Conservation (phyloP, 2,113 vertebrate genomes). For the Ictalurus punctatus region DNA sequence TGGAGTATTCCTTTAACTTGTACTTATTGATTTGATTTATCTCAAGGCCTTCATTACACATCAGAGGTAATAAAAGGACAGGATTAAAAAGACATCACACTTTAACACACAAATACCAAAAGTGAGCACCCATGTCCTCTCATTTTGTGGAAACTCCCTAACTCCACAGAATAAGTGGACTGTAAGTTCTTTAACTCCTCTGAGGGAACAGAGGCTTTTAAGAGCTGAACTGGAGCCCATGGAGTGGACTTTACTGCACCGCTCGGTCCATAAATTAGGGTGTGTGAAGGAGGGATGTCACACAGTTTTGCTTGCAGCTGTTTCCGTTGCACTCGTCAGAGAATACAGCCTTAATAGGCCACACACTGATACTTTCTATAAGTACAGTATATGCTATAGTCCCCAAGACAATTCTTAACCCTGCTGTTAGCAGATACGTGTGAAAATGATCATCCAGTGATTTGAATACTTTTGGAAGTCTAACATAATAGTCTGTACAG, state of each 20-base stretch:
- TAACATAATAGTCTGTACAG: background rate
- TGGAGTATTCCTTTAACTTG: background rate
- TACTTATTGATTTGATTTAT: background rate
- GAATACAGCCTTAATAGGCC: constrained; percentile 1
- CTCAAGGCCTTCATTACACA: background rate
- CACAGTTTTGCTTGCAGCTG: constrained; percentile 33
- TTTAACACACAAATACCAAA: background rate
- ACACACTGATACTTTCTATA: constrained; percentile 25
- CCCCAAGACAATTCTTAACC: constrained; percentile 9
- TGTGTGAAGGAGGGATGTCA: constrained; percentile 29
- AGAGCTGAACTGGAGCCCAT: constrained; percentile 2
- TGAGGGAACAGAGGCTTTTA: constrained; percentile 1
- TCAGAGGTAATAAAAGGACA: background rate
- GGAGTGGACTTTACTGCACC: background rate
- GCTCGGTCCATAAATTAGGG: constrained; percentile 25
- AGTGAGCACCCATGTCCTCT: background rate
- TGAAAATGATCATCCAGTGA: constrained; percentile 4
- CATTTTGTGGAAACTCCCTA: background rate
- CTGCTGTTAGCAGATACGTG: constrained; percentile 2
- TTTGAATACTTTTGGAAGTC: background rate
- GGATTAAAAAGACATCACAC: background rate
- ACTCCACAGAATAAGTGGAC: constrained; percentile 24
- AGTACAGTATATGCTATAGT: background rate
- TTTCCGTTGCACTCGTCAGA: constrained; percentile 10
- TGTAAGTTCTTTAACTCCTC: constrained; percentile 15